Percentiles rank a stretch among this genome's conserved stretches.
phyloP scores from a whole-genome alignment of 2,888 invertebrate species.

The Scaptomyza cyrtandrae region DNA sequence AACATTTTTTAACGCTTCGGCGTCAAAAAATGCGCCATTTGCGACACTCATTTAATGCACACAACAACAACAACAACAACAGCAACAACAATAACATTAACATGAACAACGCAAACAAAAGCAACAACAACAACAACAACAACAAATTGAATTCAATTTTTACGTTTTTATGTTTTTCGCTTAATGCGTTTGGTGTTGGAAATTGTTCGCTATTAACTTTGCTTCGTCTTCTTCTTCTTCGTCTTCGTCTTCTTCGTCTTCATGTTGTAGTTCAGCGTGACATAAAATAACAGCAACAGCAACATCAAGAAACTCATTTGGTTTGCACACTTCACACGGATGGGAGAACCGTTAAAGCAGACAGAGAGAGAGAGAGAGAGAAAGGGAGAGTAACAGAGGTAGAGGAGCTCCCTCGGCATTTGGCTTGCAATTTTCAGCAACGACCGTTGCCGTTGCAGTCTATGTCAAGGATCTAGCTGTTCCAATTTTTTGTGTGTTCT shows the following conservation, averaged over 20 bases:
- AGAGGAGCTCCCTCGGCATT: conserved; percentile 25
- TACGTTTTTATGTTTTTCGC: conserved; percentile 44
- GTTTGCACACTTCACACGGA: conserved; percentile 56
- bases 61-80: conserved; percentile 21
- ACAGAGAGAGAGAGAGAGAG: too few species aligned
- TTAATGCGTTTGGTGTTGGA: conserved; percentile 57
- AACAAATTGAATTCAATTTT: conserved; percentile 69
- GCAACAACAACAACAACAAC: neutral
- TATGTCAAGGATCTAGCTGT: conserved; percentile 67
- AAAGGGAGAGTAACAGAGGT: neutral
- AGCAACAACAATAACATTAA: conserved; percentile 6
- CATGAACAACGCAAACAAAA: conserved; percentile 9
- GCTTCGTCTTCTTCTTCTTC: conserved; percentile 11
- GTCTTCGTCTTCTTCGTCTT: conserved; percentile 5
- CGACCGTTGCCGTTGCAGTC: conserved; percentile 52
- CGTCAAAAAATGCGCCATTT: conserved; percentile 66
- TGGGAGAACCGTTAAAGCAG: neutral
- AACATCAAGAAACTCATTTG: conserved; percentile 64
- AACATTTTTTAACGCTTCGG: conserved; percentile 30
- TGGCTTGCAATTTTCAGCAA: conserved; percentile 40
- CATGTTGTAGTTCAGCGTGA: conserved; percentile 38
- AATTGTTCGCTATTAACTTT: conserved; percentile 65
- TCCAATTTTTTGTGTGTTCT: conserved; percentile 37
- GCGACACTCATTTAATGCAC: conserved; percentile 64
- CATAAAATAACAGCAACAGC: conserved; percentile 30